Percentiles rank a stretch among this genome's conserved stretches.
phyloP scores from a whole-genome alignment of 2,888 invertebrate species.

The Andrena flavipes region DNA sequence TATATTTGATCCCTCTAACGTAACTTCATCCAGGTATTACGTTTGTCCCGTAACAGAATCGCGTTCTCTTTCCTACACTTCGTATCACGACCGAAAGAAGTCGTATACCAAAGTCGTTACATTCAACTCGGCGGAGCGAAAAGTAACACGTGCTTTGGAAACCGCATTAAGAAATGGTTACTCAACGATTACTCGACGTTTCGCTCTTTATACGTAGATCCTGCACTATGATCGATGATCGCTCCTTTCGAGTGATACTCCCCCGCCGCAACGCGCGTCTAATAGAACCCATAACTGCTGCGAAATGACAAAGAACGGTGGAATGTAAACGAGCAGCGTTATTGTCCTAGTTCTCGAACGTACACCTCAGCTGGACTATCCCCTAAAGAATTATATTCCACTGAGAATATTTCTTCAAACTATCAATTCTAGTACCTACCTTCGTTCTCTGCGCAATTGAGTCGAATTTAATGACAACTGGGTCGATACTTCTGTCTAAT shows the following conservation, averaged over 20 bases:
- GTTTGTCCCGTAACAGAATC: neutral
- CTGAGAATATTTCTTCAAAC: too few species aligned
- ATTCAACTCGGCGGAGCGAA: neutral
- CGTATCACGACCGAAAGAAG: neutral
- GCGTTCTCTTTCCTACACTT: neutral
- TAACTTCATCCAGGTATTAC: constrained; percentile 27
- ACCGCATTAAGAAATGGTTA: neutral
- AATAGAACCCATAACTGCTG: constrained; percentile 37
- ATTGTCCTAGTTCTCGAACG: neutral
- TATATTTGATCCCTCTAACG: constrained; percentile 6
- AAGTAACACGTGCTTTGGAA: neutral
- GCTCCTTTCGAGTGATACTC: neutral
- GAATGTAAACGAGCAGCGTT: constrained; percentile 45
- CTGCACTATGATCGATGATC: constrained; percentile 32
- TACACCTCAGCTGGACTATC: neutral
- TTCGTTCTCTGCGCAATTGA: too few species aligned
- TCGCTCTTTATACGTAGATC: neutral
- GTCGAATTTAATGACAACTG: too few species aligned
- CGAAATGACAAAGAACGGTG: constrained; percentile 50
- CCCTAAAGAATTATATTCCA: too few species aligned
- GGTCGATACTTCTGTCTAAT: too few species aligned
- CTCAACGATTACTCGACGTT: neutral
- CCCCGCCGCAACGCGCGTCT: constrained; percentile 1
- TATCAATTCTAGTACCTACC: too few species aligned
- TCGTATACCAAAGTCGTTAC: neutral